Base-by-base conservation (phyloP, 2,888 invertebrate species). In the Mallateleia sp. region DNA sequence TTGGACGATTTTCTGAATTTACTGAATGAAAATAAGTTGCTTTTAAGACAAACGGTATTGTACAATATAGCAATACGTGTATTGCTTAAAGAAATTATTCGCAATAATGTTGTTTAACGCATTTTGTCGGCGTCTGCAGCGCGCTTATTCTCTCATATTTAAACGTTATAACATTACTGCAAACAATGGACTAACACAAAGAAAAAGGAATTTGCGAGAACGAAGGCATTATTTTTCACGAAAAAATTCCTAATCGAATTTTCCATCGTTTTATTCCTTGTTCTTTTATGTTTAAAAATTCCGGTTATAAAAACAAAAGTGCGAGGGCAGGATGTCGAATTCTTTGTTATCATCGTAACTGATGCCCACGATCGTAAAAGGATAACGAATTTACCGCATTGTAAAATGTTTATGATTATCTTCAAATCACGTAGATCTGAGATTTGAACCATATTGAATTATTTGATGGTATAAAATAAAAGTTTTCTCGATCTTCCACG, bases 201-300 rank as follows among this genome's bases (percentile, higher is more conserved):
- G n/a, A 47, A 52, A 45, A 4, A 45, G 45, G 52, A 52, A 52
- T 52, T 24, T 52, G 22, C 20, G 24, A 52, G 52, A 52, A 52
- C 14, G 52, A 52, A 52, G 52, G 9, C 24, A 52, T 52, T 52
- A 52, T 52, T 24, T 22, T 52, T 11, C 24, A 24, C 24, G 52
- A 52, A 47, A 47, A 20, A 52, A 52, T 52, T 52, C 52, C 14
- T 24, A 52, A 52, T 24, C 52, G 52, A 52, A 52, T 52, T 52
- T 52, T 22, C 52, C 22, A 52, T 52, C 14, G 5, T 22, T 24
- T 52, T 52, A 22, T 52, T 52, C 47, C 11, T 52, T 7, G 45
- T 52, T 52, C 52, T 52, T 52, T 52, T 24, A 18, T 7, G 45
- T 45, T 45, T 45, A 45, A 45, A 45, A 45, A 18, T 45, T n/a